Evolutionary conservation across 2,113 vertebrate species (phyloP).

Genomic region (Cololabis saira): DNA sequence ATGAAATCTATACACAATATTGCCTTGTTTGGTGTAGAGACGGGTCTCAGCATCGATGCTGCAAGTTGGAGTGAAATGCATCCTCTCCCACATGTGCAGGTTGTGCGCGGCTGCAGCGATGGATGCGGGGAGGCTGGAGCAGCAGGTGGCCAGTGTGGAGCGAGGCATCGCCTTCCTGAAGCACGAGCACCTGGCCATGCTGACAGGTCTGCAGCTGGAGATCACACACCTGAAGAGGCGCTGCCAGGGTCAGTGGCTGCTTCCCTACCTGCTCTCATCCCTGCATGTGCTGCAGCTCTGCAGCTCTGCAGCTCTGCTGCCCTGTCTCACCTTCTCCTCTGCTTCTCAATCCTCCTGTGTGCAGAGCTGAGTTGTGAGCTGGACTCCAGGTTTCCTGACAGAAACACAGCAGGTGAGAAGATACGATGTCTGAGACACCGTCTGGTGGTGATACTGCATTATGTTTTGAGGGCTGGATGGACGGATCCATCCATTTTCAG

Average conservation of each 20-base stretch:
- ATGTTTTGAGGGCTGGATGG: background rate
- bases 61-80: too few species aligned
- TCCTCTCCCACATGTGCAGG: conserved; percentile 45
- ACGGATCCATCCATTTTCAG: background rate
- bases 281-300: conserved; percentile 1
- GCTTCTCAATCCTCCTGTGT: conserved; percentile 8
- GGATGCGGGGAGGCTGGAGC: conserved; percentile 90
- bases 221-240: conserved; percentile 93
- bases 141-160: conserved; percentile 94
- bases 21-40: background rate
- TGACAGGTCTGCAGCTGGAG: conserved; percentile 91
- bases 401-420: conserved; percentile 75
- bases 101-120: conserved; percentile 79
- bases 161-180: conserved; percentile 91
- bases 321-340: background rate
- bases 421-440: background rate
- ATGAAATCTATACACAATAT: background rate
- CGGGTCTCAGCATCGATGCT: too few species aligned
- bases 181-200: conserved; percentile 91
- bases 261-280: background rate
- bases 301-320: background rate
- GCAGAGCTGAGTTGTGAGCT: conserved; percentile 82
- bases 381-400: conserved; percentile 77
- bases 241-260: conserved; percentile 86
- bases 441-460: background rate